Evolutionary conservation across 2,797 vertebrate genomes (phyloP).

Genomic region (Morus bassanus): DNA sequence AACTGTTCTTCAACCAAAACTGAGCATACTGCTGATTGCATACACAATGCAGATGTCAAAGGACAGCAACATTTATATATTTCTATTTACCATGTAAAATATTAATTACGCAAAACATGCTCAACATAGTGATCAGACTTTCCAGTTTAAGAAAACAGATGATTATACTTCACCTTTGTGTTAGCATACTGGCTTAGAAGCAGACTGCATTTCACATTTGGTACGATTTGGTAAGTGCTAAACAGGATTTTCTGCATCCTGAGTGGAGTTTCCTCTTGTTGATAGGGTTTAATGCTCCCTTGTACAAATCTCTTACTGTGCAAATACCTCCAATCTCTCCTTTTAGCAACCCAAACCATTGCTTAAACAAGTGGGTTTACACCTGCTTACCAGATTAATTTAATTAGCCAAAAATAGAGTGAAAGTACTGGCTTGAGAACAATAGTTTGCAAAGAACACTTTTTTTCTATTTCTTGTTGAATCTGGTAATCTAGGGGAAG

Average conservation of each 20-base stretch:
- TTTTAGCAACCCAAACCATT: slow-evolving; percentile 75
- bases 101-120: not conserved
- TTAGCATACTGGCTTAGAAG: not conserved
- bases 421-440: slow-evolving; percentile 68
- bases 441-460: slow-evolving; percentile 58
- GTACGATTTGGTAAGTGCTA: slow-evolving; percentile 53
- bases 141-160: not conserved
- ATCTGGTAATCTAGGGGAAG: slow-evolving; percentile 11
- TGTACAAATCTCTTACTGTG: slow-evolving; percentile 63
- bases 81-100: not conserved
- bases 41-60: not conserved
- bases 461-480: not conserved
- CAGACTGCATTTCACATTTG: not conserved
- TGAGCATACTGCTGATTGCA: not conserved
- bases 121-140: not conserved
- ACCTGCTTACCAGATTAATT: slow-evolving; percentile 88
- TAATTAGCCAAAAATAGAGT: slow-evolving; percentile 83
- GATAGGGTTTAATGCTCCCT: slow-evolving; percentile 67
- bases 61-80: not conserved
- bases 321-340: slow-evolving; percentile 43
- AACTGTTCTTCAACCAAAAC: not conserved
- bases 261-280: slow-evolving; percentile 67
- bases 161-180: not conserved
- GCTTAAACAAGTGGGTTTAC: slow-evolving; percentile 82
- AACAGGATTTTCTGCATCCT: slow-evolving; percentile 74